Conservation (phyloP, 2,797 vertebrate genomes). For the Acropternis orthonyx region DNA sequence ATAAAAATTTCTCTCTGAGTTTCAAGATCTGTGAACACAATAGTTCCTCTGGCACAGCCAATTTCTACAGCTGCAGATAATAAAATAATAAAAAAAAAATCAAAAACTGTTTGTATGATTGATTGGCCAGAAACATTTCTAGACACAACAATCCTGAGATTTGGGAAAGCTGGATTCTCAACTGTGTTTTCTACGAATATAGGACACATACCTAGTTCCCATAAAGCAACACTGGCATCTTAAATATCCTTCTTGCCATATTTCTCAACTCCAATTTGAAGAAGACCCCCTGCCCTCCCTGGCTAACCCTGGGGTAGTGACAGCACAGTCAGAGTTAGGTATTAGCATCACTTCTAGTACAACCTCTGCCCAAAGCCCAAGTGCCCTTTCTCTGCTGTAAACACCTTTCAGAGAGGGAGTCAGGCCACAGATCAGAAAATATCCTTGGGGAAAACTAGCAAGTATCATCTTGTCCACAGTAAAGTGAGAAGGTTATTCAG, state of each 20-base stretch:
- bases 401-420: not conserved
- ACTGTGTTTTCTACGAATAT: rapidly evolving
- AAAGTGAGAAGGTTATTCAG: constrained; percentile 44
- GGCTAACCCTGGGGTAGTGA: not conserved
- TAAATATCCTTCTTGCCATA: not conserved
- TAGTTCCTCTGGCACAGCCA: not conserved
- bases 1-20: not conserved
- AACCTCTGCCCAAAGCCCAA: not conserved
- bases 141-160: not conserved
- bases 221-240: not conserved
- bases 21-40: not conserved
- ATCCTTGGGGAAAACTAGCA: not conserved
- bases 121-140: not conserved
- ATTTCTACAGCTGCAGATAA: not conserved
- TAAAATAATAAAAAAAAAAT: not conserved
- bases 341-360: not conserved
- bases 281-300: not conserved
- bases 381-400: not conserved
- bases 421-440: not conserved
- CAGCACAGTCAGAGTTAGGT: not conserved
- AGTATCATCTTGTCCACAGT: not conserved
- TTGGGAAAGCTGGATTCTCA: not conserved
- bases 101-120: not conserved
- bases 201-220: not conserved
- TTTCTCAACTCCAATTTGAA: not conserved